Conservation (phyloP, 2,888 invertebrate species). For the Stenchaetothrips biformis region DNA sequence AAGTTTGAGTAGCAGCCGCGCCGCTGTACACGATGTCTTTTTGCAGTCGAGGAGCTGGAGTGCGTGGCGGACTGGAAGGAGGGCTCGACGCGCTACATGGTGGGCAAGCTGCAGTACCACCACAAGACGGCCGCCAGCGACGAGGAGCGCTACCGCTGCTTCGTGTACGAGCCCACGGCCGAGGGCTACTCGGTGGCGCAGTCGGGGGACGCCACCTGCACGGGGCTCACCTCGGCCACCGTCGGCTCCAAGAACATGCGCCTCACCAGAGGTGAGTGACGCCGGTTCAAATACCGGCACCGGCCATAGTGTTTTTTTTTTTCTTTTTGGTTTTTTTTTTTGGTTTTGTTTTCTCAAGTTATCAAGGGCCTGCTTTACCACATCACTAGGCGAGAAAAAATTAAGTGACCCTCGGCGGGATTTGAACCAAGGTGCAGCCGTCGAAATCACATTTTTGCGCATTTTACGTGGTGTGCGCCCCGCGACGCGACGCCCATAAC, state of each 20-base stretch:
- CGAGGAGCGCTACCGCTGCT: slow-evolving; percentile 78
- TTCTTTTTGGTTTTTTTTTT: no score
- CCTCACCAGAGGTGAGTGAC: slow-evolving; percentile 67
- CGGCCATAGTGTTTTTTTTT: no score
- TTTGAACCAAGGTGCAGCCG: no score
- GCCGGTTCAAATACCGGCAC: no score
- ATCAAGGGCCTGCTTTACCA: no score
- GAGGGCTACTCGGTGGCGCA: slow-evolving; percentile 65
- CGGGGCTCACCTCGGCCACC: slow-evolving; percentile 65
- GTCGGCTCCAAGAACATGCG: slow-evolving; percentile 77
- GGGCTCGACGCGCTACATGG: slow-evolving; percentile 71
- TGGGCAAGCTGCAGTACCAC: slow-evolving; percentile 60
- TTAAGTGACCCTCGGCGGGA: no score
- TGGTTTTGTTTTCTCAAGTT: no score
- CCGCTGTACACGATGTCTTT: neutral
- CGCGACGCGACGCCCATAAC: no score
- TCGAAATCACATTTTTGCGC: no score
- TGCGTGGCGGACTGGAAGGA: slow-evolving; percentile 82
- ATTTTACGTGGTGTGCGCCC: no score
- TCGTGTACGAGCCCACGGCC: slow-evolving; percentile 63
- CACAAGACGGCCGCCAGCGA: slow-evolving; percentile 52
- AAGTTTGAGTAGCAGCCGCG: neutral
- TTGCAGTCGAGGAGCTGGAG: slow-evolving; percentile 69
- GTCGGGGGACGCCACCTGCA: slow-evolving; percentile 76
- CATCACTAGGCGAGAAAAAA: no score